Base-by-base conservation (phyloP, 2,888 invertebrate genomes). In the Zonitis immaculata region DNA sequence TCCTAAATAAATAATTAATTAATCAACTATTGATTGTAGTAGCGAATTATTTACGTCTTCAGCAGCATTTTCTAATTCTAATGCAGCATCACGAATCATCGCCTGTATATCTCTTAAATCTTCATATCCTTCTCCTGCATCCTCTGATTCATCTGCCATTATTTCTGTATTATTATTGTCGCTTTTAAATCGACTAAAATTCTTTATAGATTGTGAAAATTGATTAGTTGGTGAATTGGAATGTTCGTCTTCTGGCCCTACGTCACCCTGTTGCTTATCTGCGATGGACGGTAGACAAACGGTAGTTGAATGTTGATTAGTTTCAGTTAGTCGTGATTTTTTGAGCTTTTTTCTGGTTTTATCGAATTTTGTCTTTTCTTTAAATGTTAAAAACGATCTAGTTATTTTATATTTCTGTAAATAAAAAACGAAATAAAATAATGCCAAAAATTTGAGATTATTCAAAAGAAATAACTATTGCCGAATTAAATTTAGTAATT, bases 201-300 rank as follows among this genome's bases (percentile, higher is more conserved):
- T 42, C 20, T 51, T 47, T 47, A 49, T 48, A 11, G 47, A 49
- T 44, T 14, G 12, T 43, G 14, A 53, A 47, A 49, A 44, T 14
- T 62, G 50, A 49, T 65, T 66, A 25, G 49, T 57, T 18, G 69
- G 67, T 6, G 68, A 66, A 58, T 66, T 64, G 51, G 66, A 67
- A 11, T 61, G 48, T 8, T 68, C 69, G 22, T 47, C 52, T 39
- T 48, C 48, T 11, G 12, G 26, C 26, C 39, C 44, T 44, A 2
- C 6, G 16, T 26, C 25, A 6, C 26, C 20, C 39, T 4, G 35
- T 25, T 8, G 2, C 16, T 12, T 14, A 14, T 26, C 14, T 9
- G 27, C 45, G 3, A 3, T n/a, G 3, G 45, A 12, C 14, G 27
- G 28, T 14, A 30, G 1, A 11, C 27, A 8, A 14, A 45, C 28